A percentile compares a stretch with the other conserved stretches of the same genome.
Evolutionary conservation across 2,888 invertebrate genomes (phyloP).

Genomic region (Drosophila sordidapex): DNA sequence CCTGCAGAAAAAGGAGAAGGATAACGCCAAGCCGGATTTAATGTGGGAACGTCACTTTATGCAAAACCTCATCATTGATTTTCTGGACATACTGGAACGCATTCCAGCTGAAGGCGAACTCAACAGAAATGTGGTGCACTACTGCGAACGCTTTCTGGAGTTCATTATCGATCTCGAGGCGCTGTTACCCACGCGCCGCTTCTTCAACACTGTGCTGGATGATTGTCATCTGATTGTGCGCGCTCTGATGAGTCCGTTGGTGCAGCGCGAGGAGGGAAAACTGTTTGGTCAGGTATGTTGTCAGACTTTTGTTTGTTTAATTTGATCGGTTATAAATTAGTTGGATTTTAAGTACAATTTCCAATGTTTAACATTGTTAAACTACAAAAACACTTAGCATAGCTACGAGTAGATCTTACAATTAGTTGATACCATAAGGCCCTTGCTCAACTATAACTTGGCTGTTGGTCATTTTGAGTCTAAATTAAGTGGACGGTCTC

Average conservation of each 20-base stretch:
- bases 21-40: slow-evolving; percentile 88
- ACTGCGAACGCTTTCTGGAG: slow-evolving; percentile 98
- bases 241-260: slow-evolving; percentile 92
- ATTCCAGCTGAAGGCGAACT: slow-evolving; percentile 88
- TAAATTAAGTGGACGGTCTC: slow-evolving; percentile 32
- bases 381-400: slow-evolving; percentile 62
- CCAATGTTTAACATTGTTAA: slow-evolving; percentile 77
- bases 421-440: slow-evolving; percentile 21
- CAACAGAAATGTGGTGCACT: slow-evolving; percentile 87
- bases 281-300: slow-evolving; percentile 94
- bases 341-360: slow-evolving; percentile 67
- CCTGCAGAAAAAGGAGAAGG: slow-evolving; percentile 91
- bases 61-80: slow-evolving; percentile 91
- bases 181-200: slow-evolving; percentile 96
- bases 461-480: slow-evolving; percentile 10
- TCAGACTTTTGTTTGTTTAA: slow-evolving; percentile 60
- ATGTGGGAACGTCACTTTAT: slow-evolving; percentile 94
- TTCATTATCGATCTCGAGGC: slow-evolving; percentile 98
- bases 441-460: slow-evolving; percentile 24
- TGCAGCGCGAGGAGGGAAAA: slow-evolving; percentile 92
- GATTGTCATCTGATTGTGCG: slow-evolving; percentile 97
- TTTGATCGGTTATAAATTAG: slow-evolving; percentile 53
- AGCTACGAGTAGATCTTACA: slow-evolving; percentile 44
- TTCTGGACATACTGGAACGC: slow-evolving; percentile 91
- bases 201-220: slow-evolving; percentile 98